Evolutionary conservation across 2,888 invertebrate species (phyloP).

Genomic region (Acleris sparsana): DNA sequence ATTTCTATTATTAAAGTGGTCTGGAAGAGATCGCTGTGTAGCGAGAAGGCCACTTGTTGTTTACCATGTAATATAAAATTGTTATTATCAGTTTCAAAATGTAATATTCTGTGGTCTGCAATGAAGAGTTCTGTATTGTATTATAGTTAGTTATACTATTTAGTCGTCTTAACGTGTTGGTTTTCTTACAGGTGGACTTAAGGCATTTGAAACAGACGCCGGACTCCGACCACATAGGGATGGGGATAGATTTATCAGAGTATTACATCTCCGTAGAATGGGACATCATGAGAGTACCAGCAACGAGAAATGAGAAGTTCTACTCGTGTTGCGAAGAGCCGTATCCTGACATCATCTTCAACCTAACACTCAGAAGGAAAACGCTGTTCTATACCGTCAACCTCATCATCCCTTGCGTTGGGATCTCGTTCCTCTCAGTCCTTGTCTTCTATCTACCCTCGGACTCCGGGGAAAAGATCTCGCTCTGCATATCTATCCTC

Average conservation of each 20-base stretch:
- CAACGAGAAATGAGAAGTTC: constrained; percentile 94
- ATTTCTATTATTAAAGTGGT: no score
- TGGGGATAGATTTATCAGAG: constrained; percentile 96
- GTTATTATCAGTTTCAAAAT: no score
- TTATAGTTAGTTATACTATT: no score
- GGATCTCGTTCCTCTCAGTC: constrained; percentile 97
- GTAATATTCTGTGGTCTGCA: no score
- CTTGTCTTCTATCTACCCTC: constrained; percentile 98
- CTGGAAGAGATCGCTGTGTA: no score
- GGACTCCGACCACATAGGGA: constrained; percentile 93
- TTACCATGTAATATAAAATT: no score
- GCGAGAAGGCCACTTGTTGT: no score
- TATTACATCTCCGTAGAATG: constrained; percentile 99
- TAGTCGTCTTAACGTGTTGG: constrained; percentile 42
- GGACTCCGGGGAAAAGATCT: constrained; percentile 98
- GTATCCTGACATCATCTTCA: constrained; percentile 98
- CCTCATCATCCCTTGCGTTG: constrained; percentile 98
- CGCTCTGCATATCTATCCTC: constrained; percentile 96
- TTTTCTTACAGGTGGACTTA: constrained; percentile 90
- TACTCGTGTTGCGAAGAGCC: constrained; percentile 99
- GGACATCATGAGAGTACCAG: constrained; percentile 98
- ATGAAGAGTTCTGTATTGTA: no score
- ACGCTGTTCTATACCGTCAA: constrained; percentile 99
- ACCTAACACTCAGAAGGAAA: constrained; percentile 96
- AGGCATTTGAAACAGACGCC: constrained; percentile 94